Base-by-base conservation (phyloP, 2,888 invertebrate genomes). In the Meta bourneti region DNA sequence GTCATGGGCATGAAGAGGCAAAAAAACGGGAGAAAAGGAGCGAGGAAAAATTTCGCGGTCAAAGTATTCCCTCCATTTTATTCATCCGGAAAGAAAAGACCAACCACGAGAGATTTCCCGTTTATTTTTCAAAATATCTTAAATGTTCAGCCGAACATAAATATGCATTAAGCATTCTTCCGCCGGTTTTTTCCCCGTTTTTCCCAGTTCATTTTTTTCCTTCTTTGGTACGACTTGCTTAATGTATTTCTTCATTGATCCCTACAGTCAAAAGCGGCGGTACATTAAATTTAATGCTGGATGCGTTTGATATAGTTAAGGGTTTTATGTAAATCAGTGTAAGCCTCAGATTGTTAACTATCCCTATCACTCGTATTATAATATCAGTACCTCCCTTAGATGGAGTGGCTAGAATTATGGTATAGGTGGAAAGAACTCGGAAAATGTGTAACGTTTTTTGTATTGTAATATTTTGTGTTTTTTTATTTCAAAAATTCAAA, bases 101-200 rank as follows among this genome's bases (percentile, higher is more conserved):
- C n/a, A 16, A 51, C 7, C n/a, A 77, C 49, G 52, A 51, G 51
- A 79, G 49, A 61, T 19, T 34, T 20, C 34, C 34, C 54, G 61
- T 61, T 61, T 49, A 19, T 52, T 78, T 51, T 52, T 78, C 78
- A 51, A 61, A 61, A 78, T 78, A 61, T 61, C 49, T 79, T 79
- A 79, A 61, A 61, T 79, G 20, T 49, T 54, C 61, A 20, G 19
- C 54, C 61, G 79, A 61, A 19, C 79, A 79, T 79, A 79, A 52
- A 79, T 79, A 79, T 79, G 54, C 79, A 69, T 79, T 79, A 79
- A 61, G 79, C 20, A 79, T 79, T 79, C 61, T 61, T 61, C 54
- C 16, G 20, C 34, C 5, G 48, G 34, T 61, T 69, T 61, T 61
- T 52, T n/a, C 8, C 61, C 34, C 34, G 34, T 34, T 34, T 75